These are phyloP conservation scores for Diprion similis DNA, from an alignment of 1,140 invertebrate species.

Conservation along the genomic window DNA sequence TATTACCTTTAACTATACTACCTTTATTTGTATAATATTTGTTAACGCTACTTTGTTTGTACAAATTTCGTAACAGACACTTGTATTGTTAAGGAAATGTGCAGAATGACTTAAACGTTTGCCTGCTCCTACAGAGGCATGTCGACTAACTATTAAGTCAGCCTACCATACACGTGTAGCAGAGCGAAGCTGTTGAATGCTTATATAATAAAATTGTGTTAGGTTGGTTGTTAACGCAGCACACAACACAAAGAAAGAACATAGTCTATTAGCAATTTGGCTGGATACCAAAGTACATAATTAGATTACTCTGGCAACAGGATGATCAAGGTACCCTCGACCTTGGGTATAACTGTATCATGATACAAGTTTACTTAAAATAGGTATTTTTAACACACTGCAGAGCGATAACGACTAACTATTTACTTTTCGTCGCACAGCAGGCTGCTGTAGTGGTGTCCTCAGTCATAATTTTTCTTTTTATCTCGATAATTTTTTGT, in stretches of 20 bases:
- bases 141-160: conserved; percentile 11
- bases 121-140: neutral
- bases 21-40: no score
- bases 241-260: conserved; percentile 37
- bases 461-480: conserved; percentile 18
- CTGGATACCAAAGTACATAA: conserved; percentile 54
- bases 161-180: neutral
- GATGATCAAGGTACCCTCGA: conserved; percentile 42
- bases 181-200: conserved; percentile 29
- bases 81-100: no score
- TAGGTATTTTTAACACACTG: neutral
- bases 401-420: no score
- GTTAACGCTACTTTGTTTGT: no score
- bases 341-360: conserved; percentile 33
- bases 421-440: neutral
- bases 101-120: no score
- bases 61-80: neutral
- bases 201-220: conserved; percentile 37
- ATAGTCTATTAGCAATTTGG: conserved; percentile 51
- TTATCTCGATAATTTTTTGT: conserved; percentile 11
- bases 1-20: no score
- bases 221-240: neutral
- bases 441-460: no score
- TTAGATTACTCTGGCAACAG: conserved; percentile 49
- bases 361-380: conserved; percentile 12